Base-by-base conservation (phyloP, 2,888 invertebrate species). In the Eupithecia inturbata region DNA sequence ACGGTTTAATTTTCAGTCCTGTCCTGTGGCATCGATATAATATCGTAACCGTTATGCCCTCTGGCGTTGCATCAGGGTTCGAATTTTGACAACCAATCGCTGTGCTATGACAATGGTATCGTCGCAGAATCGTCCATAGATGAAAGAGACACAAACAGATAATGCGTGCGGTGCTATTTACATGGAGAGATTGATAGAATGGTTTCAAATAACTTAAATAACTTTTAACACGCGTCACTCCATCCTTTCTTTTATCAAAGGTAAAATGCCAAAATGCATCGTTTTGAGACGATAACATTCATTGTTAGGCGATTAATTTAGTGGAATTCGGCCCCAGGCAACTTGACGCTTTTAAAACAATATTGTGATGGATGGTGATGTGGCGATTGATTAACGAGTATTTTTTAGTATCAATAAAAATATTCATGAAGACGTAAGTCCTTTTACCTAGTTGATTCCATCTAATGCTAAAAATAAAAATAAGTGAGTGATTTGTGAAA, bases 351-450 rank as follows among this genome's bases (percentile, higher is more conserved):
- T 26, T 57, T 26, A 5, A 14, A 57, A 57, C 26, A 53, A 53
- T 57, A 26, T 57, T 26, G 57, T 57, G 26, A 57, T 57, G 26
- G 57, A 57, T 57, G 57, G 26, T 26, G 57, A 57, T 57, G 57
- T 26, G 57, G 57, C 57, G 57, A 57, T 26, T 57, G 22, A 57
- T 57, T 57, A 26, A 57, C 57, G 57, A 26, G 7, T 26, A 26
- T 57, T 57, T 57, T 57, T 63, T 63, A 63, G 63, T 63, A 64
- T 36, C 63, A 33, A 64, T 64, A 64, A 36, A 64, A 36, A 33
- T 9, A 64, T 31, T n/a, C 19, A 64, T 36, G 12, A n/a, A 62
- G 36, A 64, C 63, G 10, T 33, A n/a, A 63, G 33, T n/a, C 36
- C 12, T n/a, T 62, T 62, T 10, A 9, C 10, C 36, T n/a, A 28